A percentile compares a stretch with the other conserved stretches of the same genome.
phyloP scores from a whole-genome alignment of 2,113 vertebrate species.

The Pollachius pollachius region DNA sequence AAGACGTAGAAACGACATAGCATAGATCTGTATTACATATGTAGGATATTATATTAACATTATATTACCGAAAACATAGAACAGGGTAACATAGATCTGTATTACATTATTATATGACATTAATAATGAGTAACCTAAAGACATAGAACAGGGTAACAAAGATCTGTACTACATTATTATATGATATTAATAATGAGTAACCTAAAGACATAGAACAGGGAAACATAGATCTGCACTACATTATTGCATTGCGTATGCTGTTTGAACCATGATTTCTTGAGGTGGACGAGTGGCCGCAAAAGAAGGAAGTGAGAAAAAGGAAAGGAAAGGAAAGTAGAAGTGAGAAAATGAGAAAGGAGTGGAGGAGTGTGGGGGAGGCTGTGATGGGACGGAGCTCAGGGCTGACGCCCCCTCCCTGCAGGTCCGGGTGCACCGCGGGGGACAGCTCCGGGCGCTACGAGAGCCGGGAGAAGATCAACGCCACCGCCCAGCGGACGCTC shows the following conservation, averaged over 20 bases:
- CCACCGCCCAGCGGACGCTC: slow-evolving; percentile 60
- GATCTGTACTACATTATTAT: too few relatives aligned
- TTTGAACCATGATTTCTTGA: neutral
- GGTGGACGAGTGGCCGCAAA: too few relatives aligned
- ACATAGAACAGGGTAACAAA: neutral
- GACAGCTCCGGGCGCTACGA: slow-evolving; percentile 67
- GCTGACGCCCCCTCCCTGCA: slow-evolving; percentile 2
- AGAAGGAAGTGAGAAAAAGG: neutral
- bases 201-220: neutral
- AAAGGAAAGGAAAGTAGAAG: slow-evolving; percentile 3
- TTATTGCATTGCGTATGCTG: neutral
- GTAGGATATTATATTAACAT: too few relatives aligned
- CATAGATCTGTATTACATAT: too few relatives aligned
- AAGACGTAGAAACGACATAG: too few relatives aligned
- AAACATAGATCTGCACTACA: too few relatives aligned
- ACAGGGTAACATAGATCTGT: too few relatives aligned
- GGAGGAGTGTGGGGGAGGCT: neutral
- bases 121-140: neutral
- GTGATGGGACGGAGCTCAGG: too few relatives aligned
- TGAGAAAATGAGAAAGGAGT: neutral
- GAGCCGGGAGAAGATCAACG: slow-evolving; percentile 66
- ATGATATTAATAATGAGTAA: too few relatives aligned
- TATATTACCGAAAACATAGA: too few relatives aligned
- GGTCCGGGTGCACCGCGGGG: slow-evolving; percentile 56
- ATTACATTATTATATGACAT: too few relatives aligned